These are phyloP conservation scores for Tachina fera DNA, from an alignment of 2,888 invertebrate species.

Conservation along the genomic window DNA sequence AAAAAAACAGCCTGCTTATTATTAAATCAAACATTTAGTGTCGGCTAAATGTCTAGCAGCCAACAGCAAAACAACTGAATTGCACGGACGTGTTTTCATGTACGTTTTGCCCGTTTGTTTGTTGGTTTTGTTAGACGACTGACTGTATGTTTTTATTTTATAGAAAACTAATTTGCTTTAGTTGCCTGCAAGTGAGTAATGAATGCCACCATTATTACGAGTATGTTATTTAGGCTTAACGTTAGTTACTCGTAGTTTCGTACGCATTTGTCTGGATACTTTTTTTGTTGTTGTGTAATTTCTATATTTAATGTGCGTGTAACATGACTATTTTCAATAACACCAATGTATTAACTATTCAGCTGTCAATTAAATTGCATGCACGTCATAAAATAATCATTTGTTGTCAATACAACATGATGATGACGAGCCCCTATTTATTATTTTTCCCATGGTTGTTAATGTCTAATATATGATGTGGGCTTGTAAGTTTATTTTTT, in stretches of 20 bases:
- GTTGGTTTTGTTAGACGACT: neutral
- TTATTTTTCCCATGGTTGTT: neutral
- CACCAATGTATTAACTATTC: neutral
- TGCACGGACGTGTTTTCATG: constrained; percentile 29
- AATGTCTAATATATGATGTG: neutral
- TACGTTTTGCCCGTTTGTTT: constrained; percentile 21
- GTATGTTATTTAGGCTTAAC: constrained; percentile 14
- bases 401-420: neutral
- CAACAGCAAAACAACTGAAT: constrained; percentile 16
- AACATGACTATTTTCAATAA: constrained; percentile 15
- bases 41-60: constrained; percentile 56
- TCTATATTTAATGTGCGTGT: constrained; percentile 31
- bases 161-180: neutral
- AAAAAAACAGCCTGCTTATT: constrained; percentile 35
- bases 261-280: constrained; percentile 2
- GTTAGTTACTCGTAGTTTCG: constrained; percentile 18
- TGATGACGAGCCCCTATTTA: neutral
- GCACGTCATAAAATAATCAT: constrained; percentile 29
- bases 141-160: neutral
- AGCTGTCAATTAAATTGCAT: constrained; percentile 17
- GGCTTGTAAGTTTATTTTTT: neutral
- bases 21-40: constrained; percentile 52
- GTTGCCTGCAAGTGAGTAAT: neutral
- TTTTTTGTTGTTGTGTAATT: neutral
- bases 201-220: constrained; percentile 16